A percentile compares a stretch with the other conserved stretches of the same genome.
Evolutionary conservation across 1,140 invertebrate species (phyloP).

Genomic region (honey bee (Apis mellifera)): Amel_HAv3.1 CM009941.2:10602501-10603000

Average conservation of each 20-base stretch:
- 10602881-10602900: neutral
- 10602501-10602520: slow-evolving; percentile 37
- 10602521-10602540: slow-evolving; percentile 23
- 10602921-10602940: neutral
- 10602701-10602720: neutral
- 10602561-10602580: slow-evolving; percentile 25
- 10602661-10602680: neutral
- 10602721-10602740: neutral
- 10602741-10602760: neutral
- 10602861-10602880: neutral
- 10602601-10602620: neutral
- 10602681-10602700: neutral
- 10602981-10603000: neutral
- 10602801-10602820: neutral
- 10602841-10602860: neutral
- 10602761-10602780: no score
- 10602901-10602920: neutral
- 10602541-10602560: slow-evolving; percentile 27
- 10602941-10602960: neutral
- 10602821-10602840: neutral
- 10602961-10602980: neutral
- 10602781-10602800: neutral
- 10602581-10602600: slow-evolving; percentile 2
- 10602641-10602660: neutral
- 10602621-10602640: neutral